Conservation (phyloP, 1,140 invertebrate species). For the Neodiprion pinetum region DNA sequence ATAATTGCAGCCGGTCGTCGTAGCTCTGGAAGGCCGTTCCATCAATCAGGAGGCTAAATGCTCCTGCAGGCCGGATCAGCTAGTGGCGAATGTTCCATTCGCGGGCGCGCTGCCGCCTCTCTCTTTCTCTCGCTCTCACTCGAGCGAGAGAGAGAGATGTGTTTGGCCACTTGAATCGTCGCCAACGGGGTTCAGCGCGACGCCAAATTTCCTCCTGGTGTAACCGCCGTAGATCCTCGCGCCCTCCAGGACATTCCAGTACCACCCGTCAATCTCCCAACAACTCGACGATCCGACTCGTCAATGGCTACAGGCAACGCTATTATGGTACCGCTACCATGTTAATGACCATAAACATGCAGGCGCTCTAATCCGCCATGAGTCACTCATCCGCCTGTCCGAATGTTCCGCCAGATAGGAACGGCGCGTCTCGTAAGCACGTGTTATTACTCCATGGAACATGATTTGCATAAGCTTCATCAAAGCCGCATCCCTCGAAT, state of each 20-base stretch:
- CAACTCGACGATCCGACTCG: background rate
- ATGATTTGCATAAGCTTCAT: too few species aligned
- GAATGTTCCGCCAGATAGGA: constrained; percentile 50
- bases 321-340: constrained; percentile 59
- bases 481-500: too few species aligned
- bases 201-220: constrained; percentile 28
- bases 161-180: constrained; percentile 22
- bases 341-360: constrained; percentile 62
- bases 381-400: constrained; percentile 56
- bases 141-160: background rate
- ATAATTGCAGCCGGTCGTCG: constrained; percentile 56
- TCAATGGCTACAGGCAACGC: constrained; percentile 31
- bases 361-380: constrained; percentile 59
- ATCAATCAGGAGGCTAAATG: constrained; percentile 57
- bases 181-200: constrained; percentile 21
- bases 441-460: too few species aligned
- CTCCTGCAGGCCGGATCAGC: constrained; percentile 10
- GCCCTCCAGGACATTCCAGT: constrained; percentile 11
- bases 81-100: too few species aligned
- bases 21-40: constrained; percentile 54
- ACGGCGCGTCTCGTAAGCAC: background rate
- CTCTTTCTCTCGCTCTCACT: background rate
- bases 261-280: background rate
- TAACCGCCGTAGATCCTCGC: constrained; percentile 17
- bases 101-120: background rate